phyloP scores from a whole-genome alignment of 2,888 invertebrate species.

The Liopterus haemorrhoidalis region DNA sequence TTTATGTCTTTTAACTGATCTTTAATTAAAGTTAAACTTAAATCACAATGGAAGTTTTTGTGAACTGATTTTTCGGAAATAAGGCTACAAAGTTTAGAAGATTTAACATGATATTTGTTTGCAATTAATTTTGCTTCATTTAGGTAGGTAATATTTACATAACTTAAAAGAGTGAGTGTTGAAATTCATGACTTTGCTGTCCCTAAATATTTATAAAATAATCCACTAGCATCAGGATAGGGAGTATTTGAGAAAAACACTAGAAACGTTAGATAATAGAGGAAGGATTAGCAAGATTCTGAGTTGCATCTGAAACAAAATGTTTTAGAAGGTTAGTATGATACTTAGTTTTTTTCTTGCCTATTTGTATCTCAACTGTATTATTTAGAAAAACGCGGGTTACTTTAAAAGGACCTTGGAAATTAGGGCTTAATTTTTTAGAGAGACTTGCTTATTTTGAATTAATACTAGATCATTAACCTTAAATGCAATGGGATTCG shows the following conservation, averaged over 20 bases:
- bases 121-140: not conserved
- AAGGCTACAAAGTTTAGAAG: not conserved
- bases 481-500: not conserved
- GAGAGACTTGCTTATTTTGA: not conserved
- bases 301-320: slow-evolving; percentile 12
- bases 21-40: slow-evolving; percentile 1
- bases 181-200: slow-evolving; percentile 5
- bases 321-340: slow-evolving; percentile 11
- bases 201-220: slow-evolving; percentile 16
- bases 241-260: too few species aligned
- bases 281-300: slow-evolving; percentile 2
- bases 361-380: slow-evolving; percentile 6
- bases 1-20: slow-evolving; percentile 10
- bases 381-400: too few species aligned
- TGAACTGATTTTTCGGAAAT: slow-evolving; percentile 3
- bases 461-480: not conserved
- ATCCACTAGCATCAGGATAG: slow-evolving; percentile 3
- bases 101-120: not conserved
- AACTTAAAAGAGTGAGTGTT: slow-evolving; percentile 3
- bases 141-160: slow-evolving; percentile 12
- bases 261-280: not conserved
- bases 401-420: too few species aligned
- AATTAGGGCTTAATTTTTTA: slow-evolving; percentile 5
- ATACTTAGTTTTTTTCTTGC: slow-evolving; percentile 14
- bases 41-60: slow-evolving; percentile 7